Conservation (phyloP, 2,113 vertebrate species). For the Anseranas semipalmata region DNA sequence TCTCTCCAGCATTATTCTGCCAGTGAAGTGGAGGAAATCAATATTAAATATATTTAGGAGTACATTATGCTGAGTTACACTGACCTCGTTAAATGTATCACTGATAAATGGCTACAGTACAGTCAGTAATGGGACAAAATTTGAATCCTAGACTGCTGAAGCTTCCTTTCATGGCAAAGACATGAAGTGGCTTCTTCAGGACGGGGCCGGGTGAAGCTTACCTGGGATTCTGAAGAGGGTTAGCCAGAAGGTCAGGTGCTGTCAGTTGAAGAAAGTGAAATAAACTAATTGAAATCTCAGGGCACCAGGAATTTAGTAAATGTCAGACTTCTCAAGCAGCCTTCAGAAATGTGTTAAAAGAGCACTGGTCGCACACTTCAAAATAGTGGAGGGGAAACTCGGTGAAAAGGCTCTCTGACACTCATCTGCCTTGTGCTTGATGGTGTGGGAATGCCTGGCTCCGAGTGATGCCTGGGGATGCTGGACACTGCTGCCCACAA, state of each 20-base stretch:
- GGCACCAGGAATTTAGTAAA: neutral
- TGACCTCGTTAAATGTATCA: constrained; percentile 49
- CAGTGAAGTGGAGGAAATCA: constrained; percentile 41
- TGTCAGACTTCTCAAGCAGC: neutral
- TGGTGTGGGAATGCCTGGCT: neutral
- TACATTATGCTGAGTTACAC: constrained; percentile 39
- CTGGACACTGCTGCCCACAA: neutral
- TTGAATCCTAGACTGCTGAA: neutral
- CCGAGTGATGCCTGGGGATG: neutral
- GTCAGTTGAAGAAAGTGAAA: neutral
- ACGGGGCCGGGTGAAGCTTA: neutral
- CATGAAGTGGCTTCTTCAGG: neutral
- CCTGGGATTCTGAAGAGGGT: neutral
- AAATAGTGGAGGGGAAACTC: neutral
- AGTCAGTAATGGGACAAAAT: neutral
- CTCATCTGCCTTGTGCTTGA: neutral
- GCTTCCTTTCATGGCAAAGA: neutral
- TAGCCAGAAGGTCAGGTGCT: neutral
- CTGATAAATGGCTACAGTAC: constrained; percentile 7
- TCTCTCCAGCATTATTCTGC: neutral
- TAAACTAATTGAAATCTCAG: neutral
- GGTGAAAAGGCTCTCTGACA: neutral
- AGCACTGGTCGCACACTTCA: neutral
- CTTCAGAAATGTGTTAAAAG: neutral
- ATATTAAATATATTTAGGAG: constrained; percentile 46